phyloP scores from a whole-genome alignment of 92 coral and sea anemone genomes.

The Ricordea florida region DNA sequence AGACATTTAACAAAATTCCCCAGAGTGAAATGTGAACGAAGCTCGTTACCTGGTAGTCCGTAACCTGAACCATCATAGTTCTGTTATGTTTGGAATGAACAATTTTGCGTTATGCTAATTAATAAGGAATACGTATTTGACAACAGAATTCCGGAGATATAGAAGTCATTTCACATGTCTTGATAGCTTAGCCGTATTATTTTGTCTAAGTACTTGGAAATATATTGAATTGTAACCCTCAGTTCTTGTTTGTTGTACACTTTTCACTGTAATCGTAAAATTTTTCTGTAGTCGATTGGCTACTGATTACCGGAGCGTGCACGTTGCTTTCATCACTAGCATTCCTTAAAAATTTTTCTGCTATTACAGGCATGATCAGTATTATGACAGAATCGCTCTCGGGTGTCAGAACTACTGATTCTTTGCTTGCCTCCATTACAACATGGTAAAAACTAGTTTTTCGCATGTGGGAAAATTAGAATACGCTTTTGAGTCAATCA shows the following conservation, averaged over 20 bases:
- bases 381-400: constrained; percentile 44
- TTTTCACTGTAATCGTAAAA: too few species aligned
- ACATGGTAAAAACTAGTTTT: too few species aligned
- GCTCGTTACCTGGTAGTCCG: constrained; percentile 30
- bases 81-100: constrained; percentile 67
- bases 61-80: constrained; percentile 32
- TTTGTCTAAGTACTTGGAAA: too few species aligned
- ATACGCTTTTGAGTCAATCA: too few species aligned
- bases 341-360: constrained; percentile 76
- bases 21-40: not conserved
- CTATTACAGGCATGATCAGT: constrained; percentile 43
- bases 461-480: too few species aligned
- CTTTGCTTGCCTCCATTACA: too few species aligned
- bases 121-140: constrained; percentile 25
- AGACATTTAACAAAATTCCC: not conserved
- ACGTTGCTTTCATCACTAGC: constrained; percentile 80
- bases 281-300: too few species aligned
- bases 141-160: too few species aligned
- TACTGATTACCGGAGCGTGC: constrained; percentile 3
- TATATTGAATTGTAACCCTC: too few species aligned
- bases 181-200: not conserved
- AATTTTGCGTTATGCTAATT: constrained; percentile 41
- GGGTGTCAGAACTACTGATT: constrained; percentile 1
- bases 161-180: too few species aligned
- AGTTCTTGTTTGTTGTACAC: too few species aligned